Percentiles rank a stretch among this genome's conserved stretches.
phyloP scores from a whole-genome alignment of 2,888 invertebrate genomes.

The Eudemis profundana region DNA sequence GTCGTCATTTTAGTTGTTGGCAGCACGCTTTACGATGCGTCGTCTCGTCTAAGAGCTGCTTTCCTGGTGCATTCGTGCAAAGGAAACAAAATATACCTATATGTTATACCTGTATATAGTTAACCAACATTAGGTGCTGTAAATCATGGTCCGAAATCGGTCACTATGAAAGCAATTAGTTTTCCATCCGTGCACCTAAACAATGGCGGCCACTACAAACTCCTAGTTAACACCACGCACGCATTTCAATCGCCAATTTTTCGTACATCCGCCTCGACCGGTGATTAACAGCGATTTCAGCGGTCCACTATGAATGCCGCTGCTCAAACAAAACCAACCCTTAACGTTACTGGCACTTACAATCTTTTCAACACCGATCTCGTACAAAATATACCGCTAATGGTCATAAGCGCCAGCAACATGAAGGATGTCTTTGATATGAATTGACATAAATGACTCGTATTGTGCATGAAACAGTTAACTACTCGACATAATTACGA shows the following conservation, averaged over 20 bases:
- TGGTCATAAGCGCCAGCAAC: background rate
- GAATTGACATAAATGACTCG: constrained; percentile 67
- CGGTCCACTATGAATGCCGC: constrained; percentile 61
- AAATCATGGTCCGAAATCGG: too few species aligned
- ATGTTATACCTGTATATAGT: too few species aligned
- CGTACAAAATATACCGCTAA: background rate
- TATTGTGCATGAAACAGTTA: constrained; percentile 80
- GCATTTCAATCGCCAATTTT: constrained; percentile 59
- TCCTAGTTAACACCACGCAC: constrained; percentile 28
- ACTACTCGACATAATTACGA: constrained; percentile 72
- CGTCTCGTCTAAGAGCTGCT: too few species aligned
- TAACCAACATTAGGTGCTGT: too few species aligned
- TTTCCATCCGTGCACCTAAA: constrained; percentile 14
- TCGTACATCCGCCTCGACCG: constrained; percentile 59
- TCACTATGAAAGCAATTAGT: constrained; percentile 3
- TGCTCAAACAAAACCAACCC: background rate
- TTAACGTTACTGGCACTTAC: background rate
- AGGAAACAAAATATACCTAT: too few species aligned
- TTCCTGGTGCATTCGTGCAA: too few species aligned
- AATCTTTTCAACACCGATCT: background rate
- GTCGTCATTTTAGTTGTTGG: too few species aligned
- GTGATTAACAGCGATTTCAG: constrained; percentile 77
- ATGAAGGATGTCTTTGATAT: constrained; percentile 5
- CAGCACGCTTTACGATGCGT: too few species aligned
- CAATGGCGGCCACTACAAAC: constrained; percentile 28